phyloP scores from a whole-genome alignment of 1,140 invertebrate species.

The Aphaenogaster rudis region DNA sequence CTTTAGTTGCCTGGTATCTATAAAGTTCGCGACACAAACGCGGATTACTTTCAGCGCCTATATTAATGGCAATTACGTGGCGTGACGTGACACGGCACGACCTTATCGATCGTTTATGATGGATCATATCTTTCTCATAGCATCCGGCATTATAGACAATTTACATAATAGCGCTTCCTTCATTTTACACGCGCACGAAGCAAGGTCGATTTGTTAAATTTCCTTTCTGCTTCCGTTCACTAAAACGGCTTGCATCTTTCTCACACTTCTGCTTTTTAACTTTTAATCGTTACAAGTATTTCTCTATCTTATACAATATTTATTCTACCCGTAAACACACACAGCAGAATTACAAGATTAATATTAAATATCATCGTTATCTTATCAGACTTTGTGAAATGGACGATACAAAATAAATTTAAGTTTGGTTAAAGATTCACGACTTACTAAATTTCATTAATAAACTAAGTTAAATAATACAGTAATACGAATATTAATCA shows the following conservation, averaged over 20 bases:
- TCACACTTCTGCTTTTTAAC: slow-evolving; percentile 1
- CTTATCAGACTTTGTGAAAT: background rate
- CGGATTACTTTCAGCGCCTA: slow-evolving; percentile 56
- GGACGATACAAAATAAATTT: background rate
- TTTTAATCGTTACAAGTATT: background rate
- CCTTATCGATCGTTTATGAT: slow-evolving; percentile 63
- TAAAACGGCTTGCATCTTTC: slow-evolving; percentile 13
- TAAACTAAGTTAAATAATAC: background rate
- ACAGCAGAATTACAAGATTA: slow-evolving; percentile 11
- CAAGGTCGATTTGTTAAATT: slow-evolving; percentile 39
- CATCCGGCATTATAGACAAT: slow-evolving; percentile 31
- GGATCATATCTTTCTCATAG: slow-evolving; percentile 64
- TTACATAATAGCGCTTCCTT: slow-evolving; percentile 66
- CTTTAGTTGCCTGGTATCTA: slow-evolving; percentile 73
- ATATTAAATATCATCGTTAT: background rate
- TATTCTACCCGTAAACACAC: background rate
- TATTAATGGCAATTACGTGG: slow-evolving; percentile 18
- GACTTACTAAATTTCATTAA: background rate
- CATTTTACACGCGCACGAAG: slow-evolving; percentile 63
- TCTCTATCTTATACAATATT: background rate
- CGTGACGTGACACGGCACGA: slow-evolving; percentile 43
- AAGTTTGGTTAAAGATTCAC: background rate
- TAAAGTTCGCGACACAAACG: slow-evolving; percentile 33
- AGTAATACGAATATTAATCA: background rate
- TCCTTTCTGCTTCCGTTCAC: slow-evolving; percentile 29